Base-by-base conservation (phyloP, 2,797 vertebrate species). In the Ctenochaetus hawaiiensis region DNA sequence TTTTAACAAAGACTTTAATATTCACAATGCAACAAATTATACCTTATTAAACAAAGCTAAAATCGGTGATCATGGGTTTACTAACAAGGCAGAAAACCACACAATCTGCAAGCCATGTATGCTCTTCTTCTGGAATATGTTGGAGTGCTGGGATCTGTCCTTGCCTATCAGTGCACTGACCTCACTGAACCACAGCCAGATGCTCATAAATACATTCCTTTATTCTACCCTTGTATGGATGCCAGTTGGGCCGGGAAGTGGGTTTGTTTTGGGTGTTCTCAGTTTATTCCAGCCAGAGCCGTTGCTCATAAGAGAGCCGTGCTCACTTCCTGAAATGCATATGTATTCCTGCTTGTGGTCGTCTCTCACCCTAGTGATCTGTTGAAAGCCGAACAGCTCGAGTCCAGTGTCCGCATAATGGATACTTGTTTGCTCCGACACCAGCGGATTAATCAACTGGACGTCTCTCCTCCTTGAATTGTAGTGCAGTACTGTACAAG, bases 181-280 rank as follows among this genome's bases (percentile, higher is more conserved):
- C 91, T 91, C 62, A 83, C 64, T 91, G 89, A 92, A 90, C 88
- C 84, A 68, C 69, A 86, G 93, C 92, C 93, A 95, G 87, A 87
- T 87, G 87, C 91, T 89, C 90, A 93, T 95, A 95, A 95, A 95
- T 94, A 95, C 91, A 26, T 89, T 90, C 92, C 93, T 84, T 95
- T 95, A 92, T 95, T 93, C 87, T 86, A 82, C 78, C 84, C 89
- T 86, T 80, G 91, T 86, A 85, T 85, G 68, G 80, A 84, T 92
- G 92, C 94, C 95, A 95, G 91, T 83, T 92, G 81, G 85, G 78
- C 83, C 61, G 63, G 83, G 86, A 90, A 91, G 87, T 84, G 82
- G 94, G 94, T 95, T 95, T 94, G 93, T 94, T 95, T 95, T 94
- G 94, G 92, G 93, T 93, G 92, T 93, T 92, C 89, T 91, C 83